Evolutionary conservation across 2,113 vertebrate genomes (phyloP).

Genomic region (Hyaena hyaena): DNA sequence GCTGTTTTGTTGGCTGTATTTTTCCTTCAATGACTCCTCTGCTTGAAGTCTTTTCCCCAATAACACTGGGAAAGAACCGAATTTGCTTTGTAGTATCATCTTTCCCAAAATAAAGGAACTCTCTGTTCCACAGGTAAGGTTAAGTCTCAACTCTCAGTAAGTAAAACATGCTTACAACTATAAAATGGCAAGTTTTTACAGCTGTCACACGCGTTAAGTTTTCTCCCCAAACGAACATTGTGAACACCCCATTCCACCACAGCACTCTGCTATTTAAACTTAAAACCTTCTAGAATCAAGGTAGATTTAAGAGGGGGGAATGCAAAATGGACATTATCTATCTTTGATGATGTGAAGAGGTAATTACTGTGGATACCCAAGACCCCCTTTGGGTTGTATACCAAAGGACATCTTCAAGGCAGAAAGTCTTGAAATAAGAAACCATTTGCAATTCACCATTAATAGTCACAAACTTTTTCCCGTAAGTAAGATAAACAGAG

Average conservation of each 20-base stretch:
- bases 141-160: neutral
- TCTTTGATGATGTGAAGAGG: neutral
- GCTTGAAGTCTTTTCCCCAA: neutral
- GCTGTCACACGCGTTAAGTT: neutral
- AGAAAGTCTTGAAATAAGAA: neutral
- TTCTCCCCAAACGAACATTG: neutral
- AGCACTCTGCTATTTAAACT: neutral
- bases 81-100: neutral
- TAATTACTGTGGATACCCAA: neutral
- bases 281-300: slow-evolving; percentile 9
- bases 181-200: neutral
- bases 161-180: neutral
- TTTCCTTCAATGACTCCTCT: neutral
- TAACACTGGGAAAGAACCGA: slow-evolving; percentile 22
- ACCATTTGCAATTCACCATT: neutral
- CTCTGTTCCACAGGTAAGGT: slow-evolving; percentile 7
- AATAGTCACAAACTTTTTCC: neutral
- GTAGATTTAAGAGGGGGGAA: neutral
- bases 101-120: slow-evolving; percentile 23
- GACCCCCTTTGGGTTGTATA: neutral
- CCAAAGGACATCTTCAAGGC: neutral
- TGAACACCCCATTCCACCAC: neutral
- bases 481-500: neutral
- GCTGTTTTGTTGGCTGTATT: neutral
- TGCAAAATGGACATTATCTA: neutral